Evolutionary conservation across 2,113 vertebrate species (phyloP).

Genomic region (Colius striatus): DNA sequence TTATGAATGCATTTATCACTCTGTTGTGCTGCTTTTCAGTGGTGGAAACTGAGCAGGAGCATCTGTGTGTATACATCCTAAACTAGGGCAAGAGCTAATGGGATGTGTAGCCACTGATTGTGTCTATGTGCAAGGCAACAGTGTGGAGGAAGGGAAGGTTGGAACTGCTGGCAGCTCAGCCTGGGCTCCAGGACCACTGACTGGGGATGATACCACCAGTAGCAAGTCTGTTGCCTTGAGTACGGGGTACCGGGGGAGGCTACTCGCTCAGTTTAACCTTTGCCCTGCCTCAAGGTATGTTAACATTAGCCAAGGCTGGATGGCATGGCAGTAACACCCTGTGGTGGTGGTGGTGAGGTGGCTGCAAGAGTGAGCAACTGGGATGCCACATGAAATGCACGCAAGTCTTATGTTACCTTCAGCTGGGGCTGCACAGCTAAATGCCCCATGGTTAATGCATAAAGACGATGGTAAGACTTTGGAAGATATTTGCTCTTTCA

Average conservation of each 20-base stretch:
- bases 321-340: background rate
- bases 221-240: background rate
- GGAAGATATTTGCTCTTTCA: background rate
- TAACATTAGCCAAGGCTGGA: background rate
- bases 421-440: background rate
- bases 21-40: conserved; percentile 4
- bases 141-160: background rate
- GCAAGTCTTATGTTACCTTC: background rate
- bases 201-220: background rate
- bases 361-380: background rate
- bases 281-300: background rate
- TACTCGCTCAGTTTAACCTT: background rate
- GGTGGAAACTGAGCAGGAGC: conserved; percentile 8
- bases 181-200: background rate
- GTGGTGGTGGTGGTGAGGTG: background rate
- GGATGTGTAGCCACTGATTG: background rate
- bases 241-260: background rate
- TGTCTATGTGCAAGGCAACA: background rate
- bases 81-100: background rate
- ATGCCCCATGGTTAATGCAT: background rate
- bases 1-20: conserved; percentile 32
- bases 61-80: background rate
- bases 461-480: background rate
- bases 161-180: background rate
- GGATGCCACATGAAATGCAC: background rate